These are phyloP conservation scores for Drosophila kurseongensis DNA, from an alignment of 1,140 invertebrate genomes.

Conservation along the genomic window DNA sequence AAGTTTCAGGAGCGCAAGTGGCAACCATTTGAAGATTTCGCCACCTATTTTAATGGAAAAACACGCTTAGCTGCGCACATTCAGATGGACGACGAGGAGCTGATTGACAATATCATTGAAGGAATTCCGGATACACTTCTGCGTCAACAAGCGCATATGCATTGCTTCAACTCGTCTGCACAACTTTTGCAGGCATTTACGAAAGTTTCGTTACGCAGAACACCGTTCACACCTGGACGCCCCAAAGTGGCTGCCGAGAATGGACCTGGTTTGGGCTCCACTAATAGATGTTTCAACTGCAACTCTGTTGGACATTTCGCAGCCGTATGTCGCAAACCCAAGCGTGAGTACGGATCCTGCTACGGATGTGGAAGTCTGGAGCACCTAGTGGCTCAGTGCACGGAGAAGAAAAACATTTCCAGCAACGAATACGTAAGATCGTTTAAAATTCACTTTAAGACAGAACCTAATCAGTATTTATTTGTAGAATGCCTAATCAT, in stretches of 20 bases:
- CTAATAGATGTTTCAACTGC: not conserved
- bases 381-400: not conserved
- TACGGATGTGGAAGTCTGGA: conserved; percentile 5
- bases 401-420: not conserved
- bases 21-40: not conserved
- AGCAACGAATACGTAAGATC: conserved; percentile 3
- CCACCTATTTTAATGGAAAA: not conserved
- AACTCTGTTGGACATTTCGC: conserved; percentile 2
- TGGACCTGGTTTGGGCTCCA: not conserved
- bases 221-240: not conserved
- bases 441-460: not conserved
- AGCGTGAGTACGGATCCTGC: not conserved
- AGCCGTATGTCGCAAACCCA: conserved; percentile 4
- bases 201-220: not conserved
- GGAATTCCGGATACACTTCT: not conserved
- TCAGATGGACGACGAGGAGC: not conserved
- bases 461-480: not conserved
- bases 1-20: conserved; percentile 3
- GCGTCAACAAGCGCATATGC: conserved; percentile 6
- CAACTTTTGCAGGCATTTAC: not conserved
- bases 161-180: not conserved
- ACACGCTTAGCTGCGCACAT: not conserved
- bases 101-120: conserved; percentile 4
- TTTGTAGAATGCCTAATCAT: conserved; percentile 1
- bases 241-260: not conserved